Conservation (phyloP, 2,797 vertebrate species). For the Eulemur rubriventer region DNA sequence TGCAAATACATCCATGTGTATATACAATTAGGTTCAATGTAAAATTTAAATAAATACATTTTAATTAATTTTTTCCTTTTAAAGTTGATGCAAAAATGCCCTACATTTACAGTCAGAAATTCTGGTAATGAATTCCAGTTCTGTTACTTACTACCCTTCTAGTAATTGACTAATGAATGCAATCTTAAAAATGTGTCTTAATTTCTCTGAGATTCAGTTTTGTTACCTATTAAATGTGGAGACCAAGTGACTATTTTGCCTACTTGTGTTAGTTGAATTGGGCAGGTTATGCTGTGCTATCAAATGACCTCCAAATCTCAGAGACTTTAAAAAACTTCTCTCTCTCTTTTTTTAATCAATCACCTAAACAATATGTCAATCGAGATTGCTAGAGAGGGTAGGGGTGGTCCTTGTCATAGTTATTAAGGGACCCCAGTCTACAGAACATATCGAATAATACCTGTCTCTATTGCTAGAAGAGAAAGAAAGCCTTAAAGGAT, state of each 20-base stretch:
- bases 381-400: constrained; percentile 43
- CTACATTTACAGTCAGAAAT: neutral
- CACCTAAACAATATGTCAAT: neutral
- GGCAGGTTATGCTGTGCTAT: neutral
- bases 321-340: neutral
- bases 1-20: neutral
- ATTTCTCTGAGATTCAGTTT: neutral
- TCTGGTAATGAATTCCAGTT: neutral
- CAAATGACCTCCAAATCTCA: neutral
- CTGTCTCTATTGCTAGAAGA: neutral
- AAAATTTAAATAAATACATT: neutral
- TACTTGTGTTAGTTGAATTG: neutral
- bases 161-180: neutral
- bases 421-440: neutral
- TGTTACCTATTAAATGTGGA: neutral
- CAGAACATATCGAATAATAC: neutral
- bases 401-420: neutral
- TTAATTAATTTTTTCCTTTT: neutral
- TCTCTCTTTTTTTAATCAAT: neutral
- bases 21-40: neutral
- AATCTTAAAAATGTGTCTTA: neutral
- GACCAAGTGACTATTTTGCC: neutral
- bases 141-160: neutral
- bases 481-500: neutral
- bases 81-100: neutral